phyloP scores from a whole-genome alignment of 2,888 invertebrate species.

The Tinea semifulvella region DNA sequence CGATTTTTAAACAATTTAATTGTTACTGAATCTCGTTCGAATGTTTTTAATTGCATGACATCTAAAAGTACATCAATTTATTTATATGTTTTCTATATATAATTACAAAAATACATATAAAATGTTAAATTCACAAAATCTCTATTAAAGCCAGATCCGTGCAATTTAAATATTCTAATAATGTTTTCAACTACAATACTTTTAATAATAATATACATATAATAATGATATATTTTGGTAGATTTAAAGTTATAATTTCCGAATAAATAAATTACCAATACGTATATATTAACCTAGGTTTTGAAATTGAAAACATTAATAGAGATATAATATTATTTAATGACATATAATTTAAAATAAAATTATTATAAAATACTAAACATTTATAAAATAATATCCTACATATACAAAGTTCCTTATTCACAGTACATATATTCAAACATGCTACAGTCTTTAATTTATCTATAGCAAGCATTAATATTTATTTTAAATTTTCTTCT shows the following conservation, averaged over 20 bases:
- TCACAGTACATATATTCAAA: too few relatives aligned
- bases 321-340: too few relatives aligned
- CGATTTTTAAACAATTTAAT: too few relatives aligned
- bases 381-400: too few relatives aligned
- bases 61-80: constrained; percentile 14
- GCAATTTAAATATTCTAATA: constrained; percentile 16
- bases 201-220: neutral
- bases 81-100: neutral
- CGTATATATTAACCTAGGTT: too few relatives aligned
- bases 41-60: neutral
- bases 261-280: too few relatives aligned
- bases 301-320: too few relatives aligned
- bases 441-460: constrained; percentile 2
- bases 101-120: constrained; percentile 7
- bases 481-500: neutral
- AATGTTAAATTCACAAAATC: constrained; percentile 9
- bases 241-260: too few relatives aligned
- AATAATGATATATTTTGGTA: neutral
- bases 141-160: constrained; percentile 23
- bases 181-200: neutral
- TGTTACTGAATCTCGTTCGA: too few relatives aligned
- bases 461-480: neutral
- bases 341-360: too few relatives aligned
- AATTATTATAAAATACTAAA: too few relatives aligned
- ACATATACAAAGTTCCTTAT: too few relatives aligned